phyloP scores from a whole-genome alignment of 2,113 vertebrate genomes.

The Stercorarius parasiticus region DNA sequence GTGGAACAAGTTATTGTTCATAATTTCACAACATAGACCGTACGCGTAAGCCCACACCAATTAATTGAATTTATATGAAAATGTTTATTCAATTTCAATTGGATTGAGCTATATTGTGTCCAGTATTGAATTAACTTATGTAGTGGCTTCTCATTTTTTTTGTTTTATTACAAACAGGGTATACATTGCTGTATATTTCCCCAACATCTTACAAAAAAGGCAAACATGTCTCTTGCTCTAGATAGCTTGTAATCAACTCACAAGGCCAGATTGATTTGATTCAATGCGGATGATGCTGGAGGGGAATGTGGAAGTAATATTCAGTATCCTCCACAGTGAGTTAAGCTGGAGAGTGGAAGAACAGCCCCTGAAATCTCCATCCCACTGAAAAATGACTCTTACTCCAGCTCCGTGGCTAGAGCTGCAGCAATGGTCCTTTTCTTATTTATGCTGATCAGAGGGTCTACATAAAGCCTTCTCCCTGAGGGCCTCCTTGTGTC shows the following conservation, averaged over 20 bases:
- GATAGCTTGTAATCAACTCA: background rate
- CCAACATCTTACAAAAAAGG: background rate
- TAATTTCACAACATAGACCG: constrained; percentile 58
- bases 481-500: background rate
- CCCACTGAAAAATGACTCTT: background rate
- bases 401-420: background rate
- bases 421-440: background rate
- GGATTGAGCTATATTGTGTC: constrained; percentile 47
- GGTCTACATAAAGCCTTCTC: background rate
- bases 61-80: constrained; percentile 77
- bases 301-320: background rate
- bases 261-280: background rate
- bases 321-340: background rate
- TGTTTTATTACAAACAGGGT: background rate
- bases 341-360: background rate
- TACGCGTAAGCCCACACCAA: constrained; percentile 47
- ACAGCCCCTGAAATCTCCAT: background rate
- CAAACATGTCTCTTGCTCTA: background rate
- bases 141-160: background rate
- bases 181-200: background rate
- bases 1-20: constrained; percentile 71
- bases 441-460: background rate
- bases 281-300: background rate
- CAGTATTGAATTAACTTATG: constrained; percentile 29
- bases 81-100: constrained; percentile 68